phyloP scores from a whole-genome alignment of 2,888 invertebrate species.

The Druceiella hillmani region DNA sequence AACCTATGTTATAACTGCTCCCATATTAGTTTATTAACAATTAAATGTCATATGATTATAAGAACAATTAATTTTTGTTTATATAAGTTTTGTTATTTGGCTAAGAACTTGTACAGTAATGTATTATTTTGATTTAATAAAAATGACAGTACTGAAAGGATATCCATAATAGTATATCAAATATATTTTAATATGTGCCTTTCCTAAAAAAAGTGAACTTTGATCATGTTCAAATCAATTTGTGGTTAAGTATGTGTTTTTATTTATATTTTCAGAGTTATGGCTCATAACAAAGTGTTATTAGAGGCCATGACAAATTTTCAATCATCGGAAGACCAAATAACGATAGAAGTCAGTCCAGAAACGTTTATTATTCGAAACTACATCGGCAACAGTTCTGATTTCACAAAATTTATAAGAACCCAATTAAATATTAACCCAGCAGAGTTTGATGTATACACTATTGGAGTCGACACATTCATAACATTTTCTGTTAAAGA shows the following conservation, averaged over 20 bases:
- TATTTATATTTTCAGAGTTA: conserved; percentile 41
- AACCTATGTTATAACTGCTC: too few relatives aligned
- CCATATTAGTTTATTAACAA: too few relatives aligned
- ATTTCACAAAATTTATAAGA: conserved; percentile 64
- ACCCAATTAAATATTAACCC: conserved; percentile 71
- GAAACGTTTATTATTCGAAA: conserved; percentile 67
- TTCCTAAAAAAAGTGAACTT: background rate
- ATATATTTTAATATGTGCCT: background rate
- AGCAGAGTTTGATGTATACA: conserved; percentile 68
- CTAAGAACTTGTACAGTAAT: too few relatives aligned
- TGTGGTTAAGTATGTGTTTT: conserved; percentile 8
- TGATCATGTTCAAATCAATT: conserved; percentile 4
- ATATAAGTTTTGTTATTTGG: too few relatives aligned
- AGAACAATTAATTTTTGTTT: too few relatives aligned
- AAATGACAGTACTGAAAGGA: too few relatives aligned
- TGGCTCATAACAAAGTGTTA: conserved; percentile 59
- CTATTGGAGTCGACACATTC: conserved; percentile 57
- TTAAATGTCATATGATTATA: too few relatives aligned
- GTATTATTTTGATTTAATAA: too few relatives aligned
- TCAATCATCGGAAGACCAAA: conserved; percentile 72
- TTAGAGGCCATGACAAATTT: conserved; percentile 75
- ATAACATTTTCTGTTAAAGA: conserved; percentile 86
- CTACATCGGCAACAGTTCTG: conserved; percentile 62
- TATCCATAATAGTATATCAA: too few relatives aligned
- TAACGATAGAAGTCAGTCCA: conserved; percentile 65